These are phyloP conservation scores for Hybognathus amarus DNA, from an alignment of 2,797 vertebrate species.

Conservation along the genomic window DNA sequence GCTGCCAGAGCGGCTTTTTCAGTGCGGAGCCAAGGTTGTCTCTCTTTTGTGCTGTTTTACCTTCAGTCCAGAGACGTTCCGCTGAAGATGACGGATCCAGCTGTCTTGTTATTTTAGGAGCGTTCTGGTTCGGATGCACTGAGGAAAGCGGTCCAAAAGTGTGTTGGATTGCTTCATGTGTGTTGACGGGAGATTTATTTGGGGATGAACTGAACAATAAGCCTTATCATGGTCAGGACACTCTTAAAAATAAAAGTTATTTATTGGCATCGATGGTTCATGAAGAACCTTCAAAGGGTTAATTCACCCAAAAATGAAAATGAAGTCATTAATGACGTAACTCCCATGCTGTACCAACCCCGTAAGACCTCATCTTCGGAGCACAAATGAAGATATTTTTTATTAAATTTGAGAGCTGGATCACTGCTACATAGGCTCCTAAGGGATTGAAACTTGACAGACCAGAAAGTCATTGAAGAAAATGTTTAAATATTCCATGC, in stretches of 20 bases:
- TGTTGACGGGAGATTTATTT: neutral
- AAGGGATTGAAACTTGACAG: no score
- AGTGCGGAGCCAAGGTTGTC: slow-evolving; percentile 55
- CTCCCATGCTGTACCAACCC: no score
- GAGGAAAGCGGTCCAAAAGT: neutral
- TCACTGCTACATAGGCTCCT: no score
- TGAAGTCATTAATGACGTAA: no score
- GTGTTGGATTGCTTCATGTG: neutral
- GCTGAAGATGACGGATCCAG: slow-evolving; percentile 23
- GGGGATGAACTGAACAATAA: neutral
- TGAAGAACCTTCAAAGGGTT: neutral
- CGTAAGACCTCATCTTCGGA: no score
- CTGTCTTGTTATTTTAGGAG: slow-evolving; percentile 16
- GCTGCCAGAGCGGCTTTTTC: slow-evolving; percentile 53
- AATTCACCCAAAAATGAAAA: no score
- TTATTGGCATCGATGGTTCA: neutral
- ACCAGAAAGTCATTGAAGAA: no score
- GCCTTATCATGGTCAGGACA: neutral
- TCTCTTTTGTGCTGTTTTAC: slow-evolving; percentile 55
- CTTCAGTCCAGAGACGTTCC: slow-evolving; percentile 43
- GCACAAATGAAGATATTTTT: no score
- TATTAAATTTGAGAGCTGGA: no score
- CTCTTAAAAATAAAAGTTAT: neutral
- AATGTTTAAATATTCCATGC: no score
- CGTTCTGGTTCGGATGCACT: neutral